A percentile compares a stretch with the other conserved stretches of the same genome.
phyloP scores from a whole-genome alignment of 2,888 invertebrate species.

The Agrypnus murinus region DNA sequence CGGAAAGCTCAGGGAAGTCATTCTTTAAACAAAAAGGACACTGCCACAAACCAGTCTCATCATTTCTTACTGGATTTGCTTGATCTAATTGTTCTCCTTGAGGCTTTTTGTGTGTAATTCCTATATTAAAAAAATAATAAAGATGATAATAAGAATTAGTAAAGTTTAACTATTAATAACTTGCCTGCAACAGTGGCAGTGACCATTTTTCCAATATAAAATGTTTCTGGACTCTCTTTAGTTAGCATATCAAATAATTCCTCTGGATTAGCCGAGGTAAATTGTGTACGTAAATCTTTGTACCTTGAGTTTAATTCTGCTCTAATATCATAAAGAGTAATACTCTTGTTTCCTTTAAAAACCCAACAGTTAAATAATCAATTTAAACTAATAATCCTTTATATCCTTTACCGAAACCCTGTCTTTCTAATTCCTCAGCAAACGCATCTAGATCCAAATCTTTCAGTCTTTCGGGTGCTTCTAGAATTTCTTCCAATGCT shows the following conservation, averaged over 20 bases:
- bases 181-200: slow-evolving; percentile 79
- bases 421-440: slow-evolving; percentile 96
- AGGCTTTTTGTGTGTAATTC: slow-evolving; percentile 91
- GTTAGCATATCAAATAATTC: slow-evolving; percentile 96
- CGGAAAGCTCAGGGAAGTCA: slow-evolving; percentile 95
- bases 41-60: slow-evolving; percentile 96
- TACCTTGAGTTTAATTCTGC: slow-evolving; percentile 96
- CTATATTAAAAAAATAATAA: slow-evolving; percentile 68
- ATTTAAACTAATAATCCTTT: too few relatives aligned
- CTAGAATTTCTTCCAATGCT: slow-evolving; percentile 97
- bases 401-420: slow-evolving; percentile 72
- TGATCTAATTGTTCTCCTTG: slow-evolving; percentile 95
- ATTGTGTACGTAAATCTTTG: slow-evolving; percentile 89
- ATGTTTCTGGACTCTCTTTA: slow-evolving; percentile 96
- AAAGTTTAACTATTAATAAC: too few relatives aligned
- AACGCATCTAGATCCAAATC: slow-evolving; percentile 99
- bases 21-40: slow-evolving; percentile 98
- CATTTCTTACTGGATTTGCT: slow-evolving; percentile 96
- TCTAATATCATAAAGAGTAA: slow-evolving; percentile 97
- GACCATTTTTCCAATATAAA: slow-evolving; percentile 92
- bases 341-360: slow-evolving; percentile 83
- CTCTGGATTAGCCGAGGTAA: slow-evolving; percentile 86
- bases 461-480: slow-evolving; percentile 93
- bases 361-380: slow-evolving; percentile 28
- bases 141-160: too few relatives aligned